These are phyloP conservation scores for Ginglymostoma cirratum DNA, from an alignment of 2,113 vertebrate species.

Conservation along the genomic window DNA sequence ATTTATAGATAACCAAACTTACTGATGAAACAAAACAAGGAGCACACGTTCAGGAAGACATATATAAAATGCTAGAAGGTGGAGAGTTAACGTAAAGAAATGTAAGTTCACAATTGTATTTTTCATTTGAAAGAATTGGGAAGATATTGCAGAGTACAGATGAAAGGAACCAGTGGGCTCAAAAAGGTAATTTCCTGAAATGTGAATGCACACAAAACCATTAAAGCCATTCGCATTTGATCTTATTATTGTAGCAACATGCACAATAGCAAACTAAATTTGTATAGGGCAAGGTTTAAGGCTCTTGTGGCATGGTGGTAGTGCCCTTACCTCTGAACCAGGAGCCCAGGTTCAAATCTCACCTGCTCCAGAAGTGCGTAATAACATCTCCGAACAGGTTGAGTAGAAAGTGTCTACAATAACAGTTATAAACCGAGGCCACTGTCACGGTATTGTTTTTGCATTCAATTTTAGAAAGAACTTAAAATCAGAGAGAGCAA, in stretches of 20 bases:
- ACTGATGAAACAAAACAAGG: background rate
- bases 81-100: background rate
- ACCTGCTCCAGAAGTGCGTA: too few relatives aligned
- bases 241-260: background rate
- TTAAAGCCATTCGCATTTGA: background rate
- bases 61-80: background rate
- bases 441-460: background rate
- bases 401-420: too few relatives aligned
- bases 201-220: background rate
- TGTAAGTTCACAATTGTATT: background rate
- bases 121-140: background rate
- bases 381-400: too few relatives aligned
- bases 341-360: too few relatives aligned
- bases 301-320: too few relatives aligned
- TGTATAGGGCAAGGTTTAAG: background rate
- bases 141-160: background rate
- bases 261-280: background rate
- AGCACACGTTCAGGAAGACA: background rate
- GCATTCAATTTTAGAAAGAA: background rate
- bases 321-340: too few relatives aligned
- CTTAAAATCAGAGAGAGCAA: background rate
- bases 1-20: background rate
- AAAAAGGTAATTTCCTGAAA: background rate
- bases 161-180: background rate
- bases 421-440: too few relatives aligned